Percentiles rank a stretch among this genome's conserved stretches.
Evolutionary conservation across 2,797 vertebrate species (phyloP).

Genomic region (Enteromius radiatus): DNA sequence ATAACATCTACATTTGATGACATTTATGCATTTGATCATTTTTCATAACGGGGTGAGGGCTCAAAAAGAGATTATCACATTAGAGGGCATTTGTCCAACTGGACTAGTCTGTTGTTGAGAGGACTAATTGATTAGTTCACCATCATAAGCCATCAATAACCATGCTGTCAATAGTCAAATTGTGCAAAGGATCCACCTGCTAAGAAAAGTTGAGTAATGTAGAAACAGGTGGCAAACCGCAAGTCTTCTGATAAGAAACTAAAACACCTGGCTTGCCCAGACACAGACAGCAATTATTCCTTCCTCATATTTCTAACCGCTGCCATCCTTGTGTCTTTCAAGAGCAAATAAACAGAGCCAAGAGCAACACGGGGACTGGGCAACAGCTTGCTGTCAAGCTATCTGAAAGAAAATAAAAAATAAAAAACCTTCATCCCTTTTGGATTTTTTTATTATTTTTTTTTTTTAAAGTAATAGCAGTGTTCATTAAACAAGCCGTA

Average conservation of each 20-base stretch:
- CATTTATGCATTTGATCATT: neutral
- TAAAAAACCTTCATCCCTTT: constrained; percentile 38
- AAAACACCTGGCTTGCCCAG: constrained; percentile 44
- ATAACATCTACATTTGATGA: neutral
- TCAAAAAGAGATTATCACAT: neutral
- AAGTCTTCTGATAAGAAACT: constrained; percentile 36
- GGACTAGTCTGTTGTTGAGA: neutral
- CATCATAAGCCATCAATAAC: neutral
- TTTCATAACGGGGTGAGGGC: neutral
- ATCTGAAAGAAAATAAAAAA: constrained; percentile 31
- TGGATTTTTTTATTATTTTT: constrained; percentile 33
- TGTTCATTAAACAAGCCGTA: constrained; percentile 9
- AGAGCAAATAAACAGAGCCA: constrained; percentile 14
- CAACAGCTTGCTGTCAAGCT: constrained; percentile 23
- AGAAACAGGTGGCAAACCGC: constrained; percentile 38
- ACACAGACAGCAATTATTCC: constrained; percentile 38
- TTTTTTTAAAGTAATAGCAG: neutral
- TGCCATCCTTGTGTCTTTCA: neutral
- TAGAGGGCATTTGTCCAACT: neutral
- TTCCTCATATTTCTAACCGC: constrained; percentile 40
- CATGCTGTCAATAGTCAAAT: constrained; percentile 21
- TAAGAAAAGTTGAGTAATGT: constrained; percentile 15
- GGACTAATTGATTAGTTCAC: neutral
- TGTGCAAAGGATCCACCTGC: constrained; percentile 36
- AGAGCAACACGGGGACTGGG: constrained; percentile 35